A percentile compares a stretch with the other conserved stretches of the same genome.
Conservation (phyloP, 2,113 vertebrate species). For the Callaeas wilsoni region DNA sequence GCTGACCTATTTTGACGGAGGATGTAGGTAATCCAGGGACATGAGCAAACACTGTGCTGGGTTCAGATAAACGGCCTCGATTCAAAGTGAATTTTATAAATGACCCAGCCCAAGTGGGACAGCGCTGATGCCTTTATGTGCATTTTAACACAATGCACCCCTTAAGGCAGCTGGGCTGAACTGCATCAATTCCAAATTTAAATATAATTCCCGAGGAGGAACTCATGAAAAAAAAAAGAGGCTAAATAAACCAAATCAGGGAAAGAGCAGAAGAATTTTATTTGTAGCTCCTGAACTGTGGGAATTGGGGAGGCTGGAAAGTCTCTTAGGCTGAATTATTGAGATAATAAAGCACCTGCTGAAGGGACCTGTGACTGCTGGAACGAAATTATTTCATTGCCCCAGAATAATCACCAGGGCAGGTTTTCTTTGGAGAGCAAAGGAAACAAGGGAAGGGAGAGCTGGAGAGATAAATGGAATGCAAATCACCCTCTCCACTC, state of each 20-base stretch:
- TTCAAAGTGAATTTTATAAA: slow-evolving; percentile 23
- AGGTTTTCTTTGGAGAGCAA: slow-evolving; percentile 25
- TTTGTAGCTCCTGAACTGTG: slow-evolving; percentile 64
- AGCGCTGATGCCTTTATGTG: neutral
- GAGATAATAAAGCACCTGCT: slow-evolving; percentile 65
- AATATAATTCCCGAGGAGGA: slow-evolving; percentile 51
- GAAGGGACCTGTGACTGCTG: slow-evolving; percentile 38
- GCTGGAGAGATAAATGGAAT: neutral
- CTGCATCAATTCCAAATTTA: slow-evolving; percentile 27
- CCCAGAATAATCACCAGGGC: slow-evolving; percentile 51
- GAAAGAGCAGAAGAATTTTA: slow-evolving; percentile 46
- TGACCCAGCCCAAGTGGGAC: slow-evolving; percentile 25
- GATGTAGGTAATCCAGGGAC: slow-evolving; percentile 4
- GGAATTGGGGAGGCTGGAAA: slow-evolving; percentile 45
- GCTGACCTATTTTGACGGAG: neutral
- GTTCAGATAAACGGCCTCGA: slow-evolving; percentile 24
- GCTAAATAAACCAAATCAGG: slow-evolving; percentile 50
- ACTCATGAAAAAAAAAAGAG: slow-evolving; percentile 10
- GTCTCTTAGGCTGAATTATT: slow-evolving; percentile 56
- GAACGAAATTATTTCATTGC: slow-evolving; percentile 57
- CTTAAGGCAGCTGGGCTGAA: neutral
- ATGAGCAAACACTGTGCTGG: neutral
- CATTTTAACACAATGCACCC: neutral
- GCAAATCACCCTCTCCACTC: neutral
- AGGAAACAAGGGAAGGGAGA: neutral